These are phyloP conservation scores for Caenorhabditis uteleia DNA, from an alignment of 2,888 invertebrate species.

Conservation along the genomic window DNA sequence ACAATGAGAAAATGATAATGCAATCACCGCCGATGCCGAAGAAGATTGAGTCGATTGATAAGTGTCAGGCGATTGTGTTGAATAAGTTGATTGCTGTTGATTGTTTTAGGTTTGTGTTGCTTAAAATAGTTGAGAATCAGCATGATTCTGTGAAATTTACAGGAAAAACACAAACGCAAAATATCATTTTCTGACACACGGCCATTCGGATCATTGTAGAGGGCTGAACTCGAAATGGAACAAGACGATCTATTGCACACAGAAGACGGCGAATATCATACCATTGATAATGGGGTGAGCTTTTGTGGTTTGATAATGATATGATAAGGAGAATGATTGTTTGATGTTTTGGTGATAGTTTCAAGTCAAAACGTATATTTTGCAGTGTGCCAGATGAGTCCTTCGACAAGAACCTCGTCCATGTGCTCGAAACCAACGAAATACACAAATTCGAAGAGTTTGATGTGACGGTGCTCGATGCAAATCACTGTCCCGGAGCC, in stretches of 20 bases:
- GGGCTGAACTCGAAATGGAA: constrained; percentile 1
- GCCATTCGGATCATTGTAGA: constrained; percentile 12
- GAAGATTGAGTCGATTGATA: constrained; percentile 6
- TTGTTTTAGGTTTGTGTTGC: constrained; percentile 13
- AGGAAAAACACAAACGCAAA: constrained; percentile 2
- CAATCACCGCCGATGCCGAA: not conserved
- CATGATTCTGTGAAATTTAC: constrained; percentile 2
- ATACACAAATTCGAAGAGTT: constrained; percentile 10
- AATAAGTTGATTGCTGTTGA: constrained; percentile 14
- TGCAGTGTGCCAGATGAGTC: too few species aligned
- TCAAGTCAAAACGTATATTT: not conserved
- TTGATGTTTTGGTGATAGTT: not conserved
- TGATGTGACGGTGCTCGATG: constrained; percentile 8
- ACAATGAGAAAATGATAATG: not conserved
- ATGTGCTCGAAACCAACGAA: too few species aligned
- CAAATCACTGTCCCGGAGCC: constrained; percentile 17
- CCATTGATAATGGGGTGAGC: constrained; percentile 8
- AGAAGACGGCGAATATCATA: constrained; percentile 9
- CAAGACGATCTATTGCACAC: constrained; percentile 10
- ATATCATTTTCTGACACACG: constrained; percentile 16
- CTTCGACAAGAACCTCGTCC: too few species aligned
- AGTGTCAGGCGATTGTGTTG: not conserved
- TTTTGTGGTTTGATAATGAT: too few species aligned
- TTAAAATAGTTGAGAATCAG: too few species aligned
- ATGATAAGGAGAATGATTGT: too few species aligned